Base-by-base conservation (phyloP, 1,140 invertebrate species). In the Onthophagus taurus region DNA sequence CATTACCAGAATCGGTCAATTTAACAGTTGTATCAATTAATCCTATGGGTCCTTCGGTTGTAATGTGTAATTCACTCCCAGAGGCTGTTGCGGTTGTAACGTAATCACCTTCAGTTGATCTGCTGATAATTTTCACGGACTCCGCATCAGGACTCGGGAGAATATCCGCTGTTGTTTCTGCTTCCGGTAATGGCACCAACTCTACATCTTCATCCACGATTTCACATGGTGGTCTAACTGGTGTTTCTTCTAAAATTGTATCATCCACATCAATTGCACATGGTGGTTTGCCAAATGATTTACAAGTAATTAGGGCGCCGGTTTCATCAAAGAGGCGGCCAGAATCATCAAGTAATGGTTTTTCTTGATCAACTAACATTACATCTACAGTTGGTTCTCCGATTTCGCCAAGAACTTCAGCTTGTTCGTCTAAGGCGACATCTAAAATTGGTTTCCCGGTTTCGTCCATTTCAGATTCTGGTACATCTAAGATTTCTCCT, bases 31-130 rank as follows among this genome's bases (percentile, higher is more conserved):
- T 60, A 26, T 51, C 50, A 36, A 52, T 49, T 16, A 49, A 20
- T 5, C 56, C 58, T 7, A 26, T 51, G 0, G 55, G 56, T 24
- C 58, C 58, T 49, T 59, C 56, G n/a, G 59, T 61, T 3, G 53
- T 49, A 3, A 61, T 51, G 44, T 60, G 58, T 9, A 61, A 42
- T 19, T 26, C 50, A n/a, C 59, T 58, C n/a, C 49, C 51, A 14
- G 30, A 36, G 17, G 56, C 52, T n/a, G 57, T 37, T 16, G 52
- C 51, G 2, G 57, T 59, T 4, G 55, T 59, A 4, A 57, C 34
- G 31, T 54, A 45, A 18, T 57, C 23, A 12, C 44, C 54, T 20
- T 50, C 44, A 7, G 39, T 47, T 20, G 42, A 33, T 46, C 47
- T 45, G 1, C 50, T 46, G n/a, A 51, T 17, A 11, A 51, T 30